A percentile compares a stretch with the other conserved stretches of the same genome.
These are phyloP conservation scores for Leiothrix lutea DNA, from an alignment of 2,113 vertebrate species.

Conservation along the genomic window DNA sequence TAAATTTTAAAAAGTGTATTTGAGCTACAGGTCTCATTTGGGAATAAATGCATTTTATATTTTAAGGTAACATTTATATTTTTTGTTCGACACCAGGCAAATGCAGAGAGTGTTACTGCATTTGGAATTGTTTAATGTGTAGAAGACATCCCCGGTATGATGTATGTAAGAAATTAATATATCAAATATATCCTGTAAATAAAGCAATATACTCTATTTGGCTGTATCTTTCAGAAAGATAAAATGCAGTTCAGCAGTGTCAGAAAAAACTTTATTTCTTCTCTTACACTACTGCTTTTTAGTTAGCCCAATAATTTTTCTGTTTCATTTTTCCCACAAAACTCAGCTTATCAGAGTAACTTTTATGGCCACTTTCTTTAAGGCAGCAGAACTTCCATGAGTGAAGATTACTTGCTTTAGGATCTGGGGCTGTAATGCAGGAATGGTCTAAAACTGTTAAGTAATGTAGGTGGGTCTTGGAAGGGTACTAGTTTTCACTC, in stretches of 20 bases:
- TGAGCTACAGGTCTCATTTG: neutral
- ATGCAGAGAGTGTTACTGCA: neutral
- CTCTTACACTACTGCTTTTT: neutral
- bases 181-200: neutral
- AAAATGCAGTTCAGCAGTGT: neutral
- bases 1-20: neutral
- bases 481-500: neutral
- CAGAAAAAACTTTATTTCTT: neutral
- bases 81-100: neutral
- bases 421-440: neutral
- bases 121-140: neutral
- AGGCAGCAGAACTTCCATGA: neutral
- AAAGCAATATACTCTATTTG: neutral
- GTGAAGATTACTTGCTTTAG: neutral
- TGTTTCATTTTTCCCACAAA: neutral
- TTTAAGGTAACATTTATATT: accelerated
- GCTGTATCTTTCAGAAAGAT: neutral
- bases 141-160: neutral
- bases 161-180: neutral
- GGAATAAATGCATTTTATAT: neutral
- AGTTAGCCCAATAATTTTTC: neutral
- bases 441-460: neutral
- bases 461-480: neutral
- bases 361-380: neutral
- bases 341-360: neutral